Base-by-base conservation (phyloP, 2,888 invertebrate species). In the Agriopis marginaria region DNA sequence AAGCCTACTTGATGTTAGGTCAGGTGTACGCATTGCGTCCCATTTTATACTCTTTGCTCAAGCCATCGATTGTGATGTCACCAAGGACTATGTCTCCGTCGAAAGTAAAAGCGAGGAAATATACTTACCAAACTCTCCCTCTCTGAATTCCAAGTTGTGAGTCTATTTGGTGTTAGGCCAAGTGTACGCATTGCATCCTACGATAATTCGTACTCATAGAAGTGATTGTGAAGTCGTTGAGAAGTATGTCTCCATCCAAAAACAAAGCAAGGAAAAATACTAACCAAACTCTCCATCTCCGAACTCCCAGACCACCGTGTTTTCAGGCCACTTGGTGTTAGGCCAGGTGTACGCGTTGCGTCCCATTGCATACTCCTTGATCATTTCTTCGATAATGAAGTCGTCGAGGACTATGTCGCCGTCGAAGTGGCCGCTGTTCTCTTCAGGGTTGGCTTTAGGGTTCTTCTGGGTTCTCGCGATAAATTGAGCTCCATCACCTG, bases 391-490 rank as follows among this genome's bases (percentile, higher is more conserved):
- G 42, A 91, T 89, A 67, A 88, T 85, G 71, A 80, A 84, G 66
- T 93, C 91, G 50, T 92, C 93, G 44, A 93, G 81, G 11, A 92
- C 79, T 14, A 93, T 91, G 77, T 93, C 93, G 0, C 93, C 93
- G 67, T 93, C 84, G 79, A 79, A 93, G 72, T 86, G 88, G 68
- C 92, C 92, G 74, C 92, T 93, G 77, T 82, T 78, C 78, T 92
- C 92, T 66, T 92, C 92, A 0, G 89, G 79, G 70, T 89, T 90
- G 1, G 82, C 86, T 0, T 73, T 72, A 0, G 88, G 82, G 0
- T 76, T 66, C 3, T 71, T 60, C n/a, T 60, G 68, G 12, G 76
- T 74, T 67, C 85, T 84, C 11, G 79, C 75, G 17, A 83, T 61
- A 77, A 83, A 80, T 7, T 79, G 75, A 9, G 75, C 59, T 12